Evolutionary conservation across 2,797 vertebrate species (phyloP).

Genomic region (Takifugu rubripes): DNA sequence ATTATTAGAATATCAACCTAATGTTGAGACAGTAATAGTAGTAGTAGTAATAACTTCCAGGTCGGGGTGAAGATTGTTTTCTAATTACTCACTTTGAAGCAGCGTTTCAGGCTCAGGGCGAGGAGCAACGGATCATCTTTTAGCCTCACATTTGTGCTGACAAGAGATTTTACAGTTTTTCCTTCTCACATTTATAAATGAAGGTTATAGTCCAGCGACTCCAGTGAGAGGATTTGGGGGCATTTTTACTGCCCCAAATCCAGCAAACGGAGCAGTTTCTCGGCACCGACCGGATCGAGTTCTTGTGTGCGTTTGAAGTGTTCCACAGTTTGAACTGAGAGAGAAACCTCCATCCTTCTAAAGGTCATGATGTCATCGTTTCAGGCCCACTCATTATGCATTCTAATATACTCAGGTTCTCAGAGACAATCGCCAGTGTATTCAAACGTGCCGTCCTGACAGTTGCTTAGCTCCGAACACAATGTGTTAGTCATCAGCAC

Average conservation of each 20-base stretch:
- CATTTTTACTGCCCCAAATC: too few species aligned
- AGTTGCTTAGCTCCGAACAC: slow-evolving; percentile 40
- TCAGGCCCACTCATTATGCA: slow-evolving; percentile 28
- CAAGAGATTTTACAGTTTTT: slow-evolving; percentile 12
- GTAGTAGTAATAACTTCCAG: background rate
- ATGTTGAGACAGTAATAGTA: too few species aligned
- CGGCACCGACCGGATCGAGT: too few species aligned
- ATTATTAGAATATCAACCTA: too few species aligned
- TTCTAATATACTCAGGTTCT: slow-evolving; percentile 43
- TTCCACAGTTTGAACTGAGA: too few species aligned
- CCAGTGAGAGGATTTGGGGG: too few species aligned
- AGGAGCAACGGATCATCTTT: slow-evolving; percentile 5
- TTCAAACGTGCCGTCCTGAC: slow-evolving; percentile 51
- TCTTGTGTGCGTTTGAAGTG: too few species aligned
- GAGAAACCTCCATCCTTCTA: slow-evolving; percentile 1
- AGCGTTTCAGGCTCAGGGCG: background rate
- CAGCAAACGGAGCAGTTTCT: too few species aligned
- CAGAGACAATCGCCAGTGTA: slow-evolving; percentile 18
- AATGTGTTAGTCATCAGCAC: slow-evolving; percentile 69
- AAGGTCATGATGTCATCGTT: slow-evolving; percentile 13
- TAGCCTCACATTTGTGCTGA: slow-evolving; percentile 3
- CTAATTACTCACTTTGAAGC: background rate
- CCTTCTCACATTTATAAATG: slow-evolving; percentile 3
- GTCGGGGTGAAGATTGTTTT: background rate
- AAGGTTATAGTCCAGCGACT: background rate